A percentile compares a stretch with the other conserved stretches of the same genome.
phyloP scores from a whole-genome alignment of 2,888 invertebrate species.

The Merodon equestris region DNA sequence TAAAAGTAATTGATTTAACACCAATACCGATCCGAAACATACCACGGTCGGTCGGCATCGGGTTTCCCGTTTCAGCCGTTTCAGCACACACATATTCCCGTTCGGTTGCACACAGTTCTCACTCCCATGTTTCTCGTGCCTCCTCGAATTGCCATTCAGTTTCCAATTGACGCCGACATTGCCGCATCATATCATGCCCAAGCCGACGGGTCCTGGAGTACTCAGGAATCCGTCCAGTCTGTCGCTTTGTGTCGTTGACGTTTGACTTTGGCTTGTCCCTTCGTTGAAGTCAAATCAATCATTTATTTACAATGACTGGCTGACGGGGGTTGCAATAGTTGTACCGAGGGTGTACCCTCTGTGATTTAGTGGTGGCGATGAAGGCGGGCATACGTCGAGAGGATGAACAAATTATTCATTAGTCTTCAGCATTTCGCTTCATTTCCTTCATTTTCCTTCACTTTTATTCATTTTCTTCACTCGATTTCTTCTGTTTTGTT shows the following conservation, averaged over 20 bases:
- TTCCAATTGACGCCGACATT: slow-evolving; percentile 41
- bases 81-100: slow-evolving; percentile 45
- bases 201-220: slow-evolving; percentile 4
- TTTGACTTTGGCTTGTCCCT: slow-evolving; percentile 33
- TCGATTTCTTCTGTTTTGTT: slow-evolving; percentile 36
- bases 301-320: slow-evolving; percentile 49
- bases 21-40: slow-evolving; percentile 69
- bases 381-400: slow-evolving; percentile 14
- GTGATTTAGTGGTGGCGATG: slow-evolving; percentile 21
- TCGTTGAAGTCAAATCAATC: slow-evolving; percentile 61
- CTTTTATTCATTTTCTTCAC: too few species aligned
- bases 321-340: slow-evolving; percentile 21
- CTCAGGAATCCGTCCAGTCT: slow-evolving; percentile 35
- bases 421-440: slow-evolving; percentile 65
- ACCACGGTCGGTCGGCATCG: slow-evolving; percentile 59
- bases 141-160: neutral
- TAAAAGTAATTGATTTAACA: slow-evolving; percentile 74
- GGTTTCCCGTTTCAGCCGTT: slow-evolving; percentile 63
- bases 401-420: slow-evolving; percentile 68
- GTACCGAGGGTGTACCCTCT: slow-evolving; percentile 27
- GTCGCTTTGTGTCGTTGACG: too few species aligned
- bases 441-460: slow-evolving; percentile 41
- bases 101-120: slow-evolving; percentile 44
- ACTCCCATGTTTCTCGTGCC: neutral
- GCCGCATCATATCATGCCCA: slow-evolving; percentile 53